These are phyloP conservation scores for Amphilophus citrinellus DNA, from an alignment of 2,113 vertebrate species.

Conservation along the genomic window DNA sequence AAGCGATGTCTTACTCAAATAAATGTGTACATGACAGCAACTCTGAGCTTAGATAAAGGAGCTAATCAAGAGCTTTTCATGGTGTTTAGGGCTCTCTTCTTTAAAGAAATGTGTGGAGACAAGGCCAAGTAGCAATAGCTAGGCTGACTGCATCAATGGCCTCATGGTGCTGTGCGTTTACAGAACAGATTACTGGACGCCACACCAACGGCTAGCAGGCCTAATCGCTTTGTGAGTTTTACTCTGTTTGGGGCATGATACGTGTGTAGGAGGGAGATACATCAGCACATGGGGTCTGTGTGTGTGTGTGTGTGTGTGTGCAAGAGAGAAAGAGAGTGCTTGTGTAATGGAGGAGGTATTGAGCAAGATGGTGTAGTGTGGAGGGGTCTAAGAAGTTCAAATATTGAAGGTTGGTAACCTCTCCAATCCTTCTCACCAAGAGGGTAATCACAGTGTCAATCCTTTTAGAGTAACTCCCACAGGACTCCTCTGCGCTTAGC, in stretches of 20 bases:
- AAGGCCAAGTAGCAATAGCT: constrained; percentile 16
- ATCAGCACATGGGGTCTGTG: constrained; percentile 48
- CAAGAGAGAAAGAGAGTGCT: constrained; percentile 46
- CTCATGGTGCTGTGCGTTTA: constrained; percentile 76
- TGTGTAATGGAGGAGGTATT: constrained; percentile 64
- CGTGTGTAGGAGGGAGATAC: constrained; percentile 53
- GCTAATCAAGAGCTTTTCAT: constrained; percentile 53
- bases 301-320: constrained; percentile 24
- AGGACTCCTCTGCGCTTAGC: constrained; percentile 58
- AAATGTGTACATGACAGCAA: not conserved
- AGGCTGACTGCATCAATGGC: constrained; percentile 51
- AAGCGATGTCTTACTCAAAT: not conserved
- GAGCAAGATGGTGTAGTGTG: constrained; percentile 48
- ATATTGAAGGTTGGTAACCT: constrained; percentile 80
- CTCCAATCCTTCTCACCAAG: constrained; percentile 72
- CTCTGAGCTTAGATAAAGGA: constrained; percentile 7
- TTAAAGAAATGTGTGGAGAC: constrained; percentile 30
- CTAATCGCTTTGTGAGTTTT: constrained; percentile 72
- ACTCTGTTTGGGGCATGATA: constrained; percentile 52
- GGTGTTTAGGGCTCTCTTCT: constrained; percentile 33
- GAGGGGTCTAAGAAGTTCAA: constrained; percentile 73
- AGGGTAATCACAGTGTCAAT: constrained; percentile 80
- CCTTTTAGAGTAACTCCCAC: constrained; percentile 74
- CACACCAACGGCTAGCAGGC: constrained; percentile 66
- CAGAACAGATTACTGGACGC: constrained; percentile 78